phyloP scores from a whole-genome alignment of 2,113 vertebrate species.

The Catharus fuscescens region DNA sequence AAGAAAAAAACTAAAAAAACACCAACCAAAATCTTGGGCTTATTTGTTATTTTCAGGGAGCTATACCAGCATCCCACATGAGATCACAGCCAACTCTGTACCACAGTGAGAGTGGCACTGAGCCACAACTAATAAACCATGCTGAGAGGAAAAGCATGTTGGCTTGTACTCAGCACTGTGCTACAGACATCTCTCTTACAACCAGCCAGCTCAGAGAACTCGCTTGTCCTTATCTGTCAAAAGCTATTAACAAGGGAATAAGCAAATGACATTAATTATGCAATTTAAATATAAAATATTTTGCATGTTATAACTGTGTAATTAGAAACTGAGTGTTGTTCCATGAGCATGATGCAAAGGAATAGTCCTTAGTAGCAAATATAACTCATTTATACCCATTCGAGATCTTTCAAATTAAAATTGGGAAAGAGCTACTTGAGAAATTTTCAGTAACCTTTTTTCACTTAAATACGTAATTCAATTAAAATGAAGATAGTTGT shows the following conservation, averaged over 20 bases:
- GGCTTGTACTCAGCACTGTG: neutral
- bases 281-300: neutral
- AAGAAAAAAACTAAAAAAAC: neutral
- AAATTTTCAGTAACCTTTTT: neutral
- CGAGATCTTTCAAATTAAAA: neutral
- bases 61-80: neutral
- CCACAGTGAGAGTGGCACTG: neutral
- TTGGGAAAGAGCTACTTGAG: neutral
- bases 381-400: neutral
- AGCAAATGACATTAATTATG: neutral
- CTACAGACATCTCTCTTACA: neutral
- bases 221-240: neutral
- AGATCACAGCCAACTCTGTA: neutral
- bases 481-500: neutral
- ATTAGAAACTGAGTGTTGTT: neutral
- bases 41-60: constrained; percentile 2
- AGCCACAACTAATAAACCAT: constrained; percentile 3
- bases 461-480: neutral
- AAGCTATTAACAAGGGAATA: neutral
- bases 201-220: neutral
- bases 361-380: neutral
- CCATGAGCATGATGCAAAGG: neutral
- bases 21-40: neutral
- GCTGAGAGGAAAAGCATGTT: neutral
- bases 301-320: neutral